Conservation (phyloP, 1,140 invertebrate genomes). For the Lepidostoma basale region DNA sequence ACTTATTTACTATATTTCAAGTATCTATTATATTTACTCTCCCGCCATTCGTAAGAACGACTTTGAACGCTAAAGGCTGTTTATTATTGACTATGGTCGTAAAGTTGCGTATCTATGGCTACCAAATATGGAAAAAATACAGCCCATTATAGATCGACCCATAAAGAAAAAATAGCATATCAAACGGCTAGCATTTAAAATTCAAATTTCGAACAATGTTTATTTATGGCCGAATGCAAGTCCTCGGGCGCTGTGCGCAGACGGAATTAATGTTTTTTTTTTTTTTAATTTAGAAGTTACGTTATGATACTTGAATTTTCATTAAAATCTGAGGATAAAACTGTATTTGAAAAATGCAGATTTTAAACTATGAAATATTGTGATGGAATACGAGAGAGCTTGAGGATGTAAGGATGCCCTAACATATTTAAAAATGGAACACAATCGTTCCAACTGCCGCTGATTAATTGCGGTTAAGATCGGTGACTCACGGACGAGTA, state of each 20-base stretch:
- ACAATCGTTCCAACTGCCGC: not conserved
- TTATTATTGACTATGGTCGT: too few relatives aligned
- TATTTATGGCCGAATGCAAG: not conserved
- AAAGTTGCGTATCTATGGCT: conserved; percentile 17
- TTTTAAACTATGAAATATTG: too few relatives aligned
- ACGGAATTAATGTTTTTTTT: not conserved
- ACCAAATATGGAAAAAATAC: conserved; percentile 16
- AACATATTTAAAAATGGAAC: conserved; percentile 22
- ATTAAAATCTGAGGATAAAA: too few relatives aligned
- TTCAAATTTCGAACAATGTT: not conserved
- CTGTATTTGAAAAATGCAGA: too few relatives aligned
- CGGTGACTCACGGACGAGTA: conserved; percentile 1
- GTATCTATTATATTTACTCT: too few relatives aligned
- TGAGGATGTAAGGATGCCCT: too few relatives aligned
- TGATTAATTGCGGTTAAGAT: conserved; percentile 4
- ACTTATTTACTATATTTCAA: too few relatives aligned
- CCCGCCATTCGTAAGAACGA: too few relatives aligned
- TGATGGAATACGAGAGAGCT: too few relatives aligned
- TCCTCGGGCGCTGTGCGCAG: not conserved
- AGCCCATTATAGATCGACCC: not conserved
- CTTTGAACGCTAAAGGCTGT: not conserved
- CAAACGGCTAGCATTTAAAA: not conserved
- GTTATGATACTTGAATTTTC: too few relatives aligned
- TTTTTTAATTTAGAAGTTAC: too few relatives aligned
- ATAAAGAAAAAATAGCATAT: not conserved